A percentile compares a stretch with the other conserved stretches of the same genome.
phyloP scores from a whole-genome alignment of 1,140 invertebrate species.

The Zaprionus africanus region DNA sequence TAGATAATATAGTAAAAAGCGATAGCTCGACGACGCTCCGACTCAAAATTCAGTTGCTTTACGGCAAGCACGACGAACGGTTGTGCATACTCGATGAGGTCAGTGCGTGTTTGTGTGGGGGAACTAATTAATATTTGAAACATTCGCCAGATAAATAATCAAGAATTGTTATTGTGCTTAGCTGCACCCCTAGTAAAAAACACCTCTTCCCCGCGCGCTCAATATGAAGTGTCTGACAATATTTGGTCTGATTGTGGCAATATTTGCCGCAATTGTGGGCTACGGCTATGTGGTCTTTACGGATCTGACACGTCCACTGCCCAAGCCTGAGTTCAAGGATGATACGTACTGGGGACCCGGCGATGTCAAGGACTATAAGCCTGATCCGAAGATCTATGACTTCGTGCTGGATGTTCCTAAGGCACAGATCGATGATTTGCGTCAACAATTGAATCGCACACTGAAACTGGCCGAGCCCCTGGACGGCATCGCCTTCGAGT shows the following conservation, averaged over 20 bases:
- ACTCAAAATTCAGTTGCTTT: conserved; percentile 23
- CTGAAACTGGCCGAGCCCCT: conserved; percentile 86
- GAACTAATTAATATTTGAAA: conserved; percentile 31
- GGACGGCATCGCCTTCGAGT: conserved; percentile 89
- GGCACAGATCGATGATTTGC: conserved; percentile 86
- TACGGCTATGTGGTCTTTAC: conserved; percentile 68
- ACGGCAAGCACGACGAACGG: conserved; percentile 13
- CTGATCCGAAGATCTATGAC: conserved; percentile 67
- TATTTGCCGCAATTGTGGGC: conserved; percentile 64
- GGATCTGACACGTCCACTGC: conserved; percentile 70
- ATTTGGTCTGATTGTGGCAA: conserved; percentile 67
- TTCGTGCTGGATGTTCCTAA: conserved; percentile 57
- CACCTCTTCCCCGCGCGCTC: not conserved
- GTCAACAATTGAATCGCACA: conserved; percentile 86
- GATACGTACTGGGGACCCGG: conserved; percentile 79
- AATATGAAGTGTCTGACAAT: conserved; percentile 71
- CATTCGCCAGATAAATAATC: conserved; percentile 29
- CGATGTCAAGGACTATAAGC: conserved; percentile 58
- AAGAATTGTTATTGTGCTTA: not conserved
- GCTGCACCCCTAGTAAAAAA: not conserved
- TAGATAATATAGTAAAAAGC: conserved; percentile 1
- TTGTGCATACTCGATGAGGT: conserved; percentile 27
- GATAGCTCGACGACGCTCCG: not conserved
- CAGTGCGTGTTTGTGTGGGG: too few species aligned
- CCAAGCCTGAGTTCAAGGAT: conserved; percentile 70